Percentiles rank a stretch among this genome's conserved stretches.
phyloP scores from a whole-genome alignment of 2,888 invertebrate species.

The Rotaria macrura region DNA sequence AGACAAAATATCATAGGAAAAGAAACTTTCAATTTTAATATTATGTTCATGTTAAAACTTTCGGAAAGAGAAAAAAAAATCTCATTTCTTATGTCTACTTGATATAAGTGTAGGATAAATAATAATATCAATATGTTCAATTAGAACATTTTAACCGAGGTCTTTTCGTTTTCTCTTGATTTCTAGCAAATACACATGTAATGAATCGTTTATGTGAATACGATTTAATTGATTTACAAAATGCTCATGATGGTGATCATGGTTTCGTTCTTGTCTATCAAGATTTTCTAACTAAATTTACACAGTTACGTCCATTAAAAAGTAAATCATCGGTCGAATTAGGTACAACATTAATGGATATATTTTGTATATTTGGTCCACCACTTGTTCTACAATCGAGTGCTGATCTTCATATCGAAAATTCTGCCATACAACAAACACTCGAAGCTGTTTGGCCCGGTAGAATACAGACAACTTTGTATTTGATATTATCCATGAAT shows the following conservation, averaged over 20 bases:
- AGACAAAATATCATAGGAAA: too few species aligned
- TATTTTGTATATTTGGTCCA: constrained; percentile 3
- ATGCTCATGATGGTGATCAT: constrained; percentile 10
- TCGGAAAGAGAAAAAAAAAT: too few species aligned
- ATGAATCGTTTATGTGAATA: constrained; percentile 19
- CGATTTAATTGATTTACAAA: constrained; percentile 1
- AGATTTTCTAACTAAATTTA: constrained; percentile 6
- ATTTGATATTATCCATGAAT: too few species aligned
- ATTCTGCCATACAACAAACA: not conserved
- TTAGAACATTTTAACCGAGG: too few species aligned
- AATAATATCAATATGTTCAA: too few species aligned
- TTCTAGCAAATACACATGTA: not conserved
- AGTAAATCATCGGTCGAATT: not conserved
- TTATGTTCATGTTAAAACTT: too few species aligned
- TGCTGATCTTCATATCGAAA: not conserved
- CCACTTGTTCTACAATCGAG: not conserved
- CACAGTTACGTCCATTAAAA: constrained; percentile 6
- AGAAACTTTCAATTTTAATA: too few species aligned
- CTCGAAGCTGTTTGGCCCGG: constrained; percentile 11
- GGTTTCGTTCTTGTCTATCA: not conserved
- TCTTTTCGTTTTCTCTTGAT: too few species aligned
- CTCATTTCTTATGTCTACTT: too few species aligned
- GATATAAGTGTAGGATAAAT: too few species aligned
- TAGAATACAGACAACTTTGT: not conserved
- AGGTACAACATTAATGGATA: not conserved